Base-by-base conservation (phyloP, 2,797 vertebrate species). In the Oryzias sinensis region DNA sequence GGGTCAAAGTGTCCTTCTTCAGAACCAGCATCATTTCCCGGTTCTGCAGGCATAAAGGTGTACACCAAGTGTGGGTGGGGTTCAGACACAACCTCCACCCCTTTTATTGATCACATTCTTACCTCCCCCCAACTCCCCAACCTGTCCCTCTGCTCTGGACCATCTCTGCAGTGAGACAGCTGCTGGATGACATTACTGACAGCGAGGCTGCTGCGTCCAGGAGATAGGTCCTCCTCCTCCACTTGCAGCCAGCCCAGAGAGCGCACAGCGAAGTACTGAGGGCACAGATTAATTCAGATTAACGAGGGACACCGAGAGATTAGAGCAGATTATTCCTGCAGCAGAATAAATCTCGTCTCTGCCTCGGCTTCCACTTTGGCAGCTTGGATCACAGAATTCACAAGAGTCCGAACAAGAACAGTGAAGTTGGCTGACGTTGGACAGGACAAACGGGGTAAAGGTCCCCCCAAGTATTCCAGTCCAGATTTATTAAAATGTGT, bases 131-230 rank as follows among this genome's bases (percentile, higher is more conserved):
- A 91, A 60, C 91, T 89, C 5, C 91, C 91, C 0, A 72, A 82
- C 13, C 87, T 81, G 17, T 92, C 92, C 62, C 87, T 91, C 62
- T 88, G 90, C 68, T 82, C 89, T 0, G 87, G 57, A 42, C 63
- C 88, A 51, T 20, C 44, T 46, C 82, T 88, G 82, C 89, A 92
- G 84, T 94, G 92, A 58, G 96, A 95, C 81, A 98, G 91, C 87
- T 97, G 96, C 86, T 98, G 97, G 88, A 98, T 98, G 77, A 95
- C 95, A 65, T 98, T 96, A 80, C 96, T 98, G 76, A 98, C 94
- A 0, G 93, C 94, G 0, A 98, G 93, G 77, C 97, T 97, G 88
- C 97, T 98, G 80, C 95, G 96, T 14, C 97, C 97, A 0, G 97
- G 97, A 52, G 93, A 93, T 74, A 98, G 70, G 69, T 98, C 97